phyloP scores from a whole-genome alignment of 2,797 vertebrate species.

The Spea hammondii region DNA sequence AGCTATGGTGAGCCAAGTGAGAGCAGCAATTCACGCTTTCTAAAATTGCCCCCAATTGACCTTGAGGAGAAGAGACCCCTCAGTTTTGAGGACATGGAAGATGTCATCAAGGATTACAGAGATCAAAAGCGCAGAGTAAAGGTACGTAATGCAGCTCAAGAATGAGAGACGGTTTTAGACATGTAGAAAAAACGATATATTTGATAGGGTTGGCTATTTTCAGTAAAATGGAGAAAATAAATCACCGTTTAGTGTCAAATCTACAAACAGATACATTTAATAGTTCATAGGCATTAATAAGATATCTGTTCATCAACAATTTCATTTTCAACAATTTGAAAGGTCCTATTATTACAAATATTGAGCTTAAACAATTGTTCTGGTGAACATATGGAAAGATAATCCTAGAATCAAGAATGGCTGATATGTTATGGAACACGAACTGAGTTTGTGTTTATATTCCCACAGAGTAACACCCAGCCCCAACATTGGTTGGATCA shows the following conservation, averaged over 20 bases:
- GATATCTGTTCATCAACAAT: neutral
- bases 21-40: constrained; percentile 20
- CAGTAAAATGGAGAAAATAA: too few species aligned
- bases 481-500: constrained; percentile 53
- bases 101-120: constrained; percentile 49
- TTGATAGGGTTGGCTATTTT: too few species aligned
- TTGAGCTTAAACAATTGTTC: too few species aligned
- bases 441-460: neutral
- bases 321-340: too few species aligned
- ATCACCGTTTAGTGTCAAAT: too few species aligned
- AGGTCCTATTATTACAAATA: too few species aligned
- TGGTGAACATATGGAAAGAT: too few species aligned
- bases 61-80: constrained; percentile 48
- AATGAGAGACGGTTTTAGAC: too few species aligned
- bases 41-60: constrained; percentile 52
- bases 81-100: constrained; percentile 59
- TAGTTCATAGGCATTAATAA: neutral
- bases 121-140: constrained; percentile 51
- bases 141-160: constrained; percentile 48
- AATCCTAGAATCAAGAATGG: too few species aligned
- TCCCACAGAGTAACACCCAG: constrained; percentile 35
- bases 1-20: neutral
- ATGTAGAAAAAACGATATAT: too few species aligned
- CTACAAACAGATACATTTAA: too few species aligned
- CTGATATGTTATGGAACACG: too few species aligned